phyloP scores from a whole-genome alignment of 2,113 vertebrate species.

The Tragulus kanchil region DNA sequence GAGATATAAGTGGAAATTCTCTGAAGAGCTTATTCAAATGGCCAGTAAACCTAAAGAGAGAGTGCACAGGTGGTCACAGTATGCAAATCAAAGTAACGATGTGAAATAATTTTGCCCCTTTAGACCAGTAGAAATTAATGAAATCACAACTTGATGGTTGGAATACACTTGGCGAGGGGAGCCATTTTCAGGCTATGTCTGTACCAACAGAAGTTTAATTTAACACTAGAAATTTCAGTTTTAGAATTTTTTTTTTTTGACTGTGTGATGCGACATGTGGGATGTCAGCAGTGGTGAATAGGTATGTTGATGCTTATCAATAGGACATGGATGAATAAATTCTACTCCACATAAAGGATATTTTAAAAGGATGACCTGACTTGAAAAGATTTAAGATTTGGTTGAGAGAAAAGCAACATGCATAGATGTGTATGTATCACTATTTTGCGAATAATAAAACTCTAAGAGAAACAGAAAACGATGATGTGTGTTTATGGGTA shows the following conservation, averaged over 20 bases:
- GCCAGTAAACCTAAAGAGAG: not conserved
- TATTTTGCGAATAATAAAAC: not conserved
- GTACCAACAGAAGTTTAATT: not conserved
- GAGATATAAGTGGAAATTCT: not conserved
- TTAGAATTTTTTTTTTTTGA: no score
- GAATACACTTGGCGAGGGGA: not conserved
- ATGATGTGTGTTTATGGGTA: rapidly evolving
- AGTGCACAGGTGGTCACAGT: not conserved
- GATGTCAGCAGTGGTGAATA: not conserved
- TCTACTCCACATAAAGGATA: not conserved
- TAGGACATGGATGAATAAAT: not conserved
- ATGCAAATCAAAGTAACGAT: not conserved
- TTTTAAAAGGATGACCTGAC: not conserved
- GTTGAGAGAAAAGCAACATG: not conserved
- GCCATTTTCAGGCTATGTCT: not conserved
- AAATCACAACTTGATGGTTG: not conserved
- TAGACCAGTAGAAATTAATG: not conserved
- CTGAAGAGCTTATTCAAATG: not conserved
- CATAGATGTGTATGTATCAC: not conserved
- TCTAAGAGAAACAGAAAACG: not conserved
- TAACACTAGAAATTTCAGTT: not conserved
- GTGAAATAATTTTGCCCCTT: not conserved
- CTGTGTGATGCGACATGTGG: no score
- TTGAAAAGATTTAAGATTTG: not conserved
- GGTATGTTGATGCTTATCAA: not conserved